Conservation (phyloP, 2,888 invertebrate species). For the Muschampia plurimacula region DNA sequence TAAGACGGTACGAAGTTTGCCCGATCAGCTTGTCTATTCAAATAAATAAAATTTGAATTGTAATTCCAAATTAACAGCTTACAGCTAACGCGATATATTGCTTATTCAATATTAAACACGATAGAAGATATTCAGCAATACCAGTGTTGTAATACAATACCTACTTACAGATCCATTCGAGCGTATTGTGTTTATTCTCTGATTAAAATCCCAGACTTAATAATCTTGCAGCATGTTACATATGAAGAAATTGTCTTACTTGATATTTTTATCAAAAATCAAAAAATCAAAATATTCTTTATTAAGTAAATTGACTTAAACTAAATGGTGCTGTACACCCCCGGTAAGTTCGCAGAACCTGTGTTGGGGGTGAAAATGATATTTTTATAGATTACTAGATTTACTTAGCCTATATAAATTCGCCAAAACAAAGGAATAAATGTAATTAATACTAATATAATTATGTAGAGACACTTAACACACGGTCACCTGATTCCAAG, state of each 20-base stretch:
- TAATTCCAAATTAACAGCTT: neutral
- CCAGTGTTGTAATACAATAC: slow-evolving; percentile 14
- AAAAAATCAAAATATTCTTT: too few relatives aligned
- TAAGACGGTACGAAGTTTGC: too few relatives aligned
- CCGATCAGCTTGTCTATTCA: too few relatives aligned
- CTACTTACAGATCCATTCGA: slow-evolving; percentile 1
- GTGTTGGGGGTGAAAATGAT: too few relatives aligned
- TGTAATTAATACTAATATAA: too few relatives aligned
- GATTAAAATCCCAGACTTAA: slow-evolving; percentile 21
- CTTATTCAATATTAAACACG: slow-evolving; percentile 11
- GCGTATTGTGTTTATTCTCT: neutral
- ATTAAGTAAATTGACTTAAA: too few relatives aligned
- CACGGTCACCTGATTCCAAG: too few relatives aligned
- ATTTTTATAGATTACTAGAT: neutral
- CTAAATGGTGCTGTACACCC: too few relatives aligned
- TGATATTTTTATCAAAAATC: too few relatives aligned
- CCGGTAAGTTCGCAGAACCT: too few relatives aligned
- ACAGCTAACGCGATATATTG: neutral
- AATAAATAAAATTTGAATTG: neutral
- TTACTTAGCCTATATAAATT: neutral
- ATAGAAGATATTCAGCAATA: slow-evolving; percentile 10
- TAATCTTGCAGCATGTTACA: slow-evolving; percentile 17
- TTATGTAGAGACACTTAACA: too few relatives aligned
- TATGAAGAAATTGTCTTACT: neutral
- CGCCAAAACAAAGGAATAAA: too few relatives aligned